Percentiles rank a stretch among this genome's conserved stretches.
phyloP scores from a whole-genome alignment of 2,888 invertebrate genomes.

The Troglohyphantes excavatus region DNA sequence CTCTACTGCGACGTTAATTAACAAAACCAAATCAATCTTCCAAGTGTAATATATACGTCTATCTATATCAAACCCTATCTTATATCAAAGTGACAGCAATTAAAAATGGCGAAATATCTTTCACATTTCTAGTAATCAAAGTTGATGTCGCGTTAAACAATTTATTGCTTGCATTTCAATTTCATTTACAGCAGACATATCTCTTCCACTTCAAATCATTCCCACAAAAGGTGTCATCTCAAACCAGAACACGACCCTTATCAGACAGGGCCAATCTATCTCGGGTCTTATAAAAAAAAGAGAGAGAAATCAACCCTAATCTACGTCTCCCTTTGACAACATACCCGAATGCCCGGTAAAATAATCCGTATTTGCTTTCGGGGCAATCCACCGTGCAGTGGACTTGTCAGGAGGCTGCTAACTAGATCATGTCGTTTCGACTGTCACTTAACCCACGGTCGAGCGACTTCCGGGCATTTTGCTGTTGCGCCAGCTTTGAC shows the following conservation, averaged over 20 bases:
- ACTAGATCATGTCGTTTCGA: conserved; percentile 63
- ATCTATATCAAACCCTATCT: too few relatives aligned
- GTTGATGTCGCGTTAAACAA: too few relatives aligned
- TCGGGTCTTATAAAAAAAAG: not conserved
- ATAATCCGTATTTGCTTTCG: conserved; percentile 24
- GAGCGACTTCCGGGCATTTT: conserved; percentile 6
- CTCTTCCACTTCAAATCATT: not conserved
- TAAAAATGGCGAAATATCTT: too few relatives aligned
- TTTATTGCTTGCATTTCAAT: too few relatives aligned
- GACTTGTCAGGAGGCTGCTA: conserved; percentile 33
- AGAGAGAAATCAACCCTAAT: not conserved
- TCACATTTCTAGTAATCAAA: too few relatives aligned
- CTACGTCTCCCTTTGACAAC: conserved; percentile 1
- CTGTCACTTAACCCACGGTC: conserved; percentile 50
- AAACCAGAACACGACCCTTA: not conserved
- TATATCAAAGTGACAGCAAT: too few relatives aligned
- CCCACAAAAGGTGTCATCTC: not conserved
- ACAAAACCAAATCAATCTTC: too few relatives aligned
- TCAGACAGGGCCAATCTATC: not conserved
- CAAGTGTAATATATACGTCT: too few relatives aligned
- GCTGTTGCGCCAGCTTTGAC: not conserved
- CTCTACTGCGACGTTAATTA: too few relatives aligned
- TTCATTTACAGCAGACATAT: not conserved
- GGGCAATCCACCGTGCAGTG: conserved; percentile 23
- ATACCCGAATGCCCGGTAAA: conserved; percentile 2